Evolutionary conservation across 2,113 vertebrate species (phyloP).

Genomic region (Nipponia nippon): DNA sequence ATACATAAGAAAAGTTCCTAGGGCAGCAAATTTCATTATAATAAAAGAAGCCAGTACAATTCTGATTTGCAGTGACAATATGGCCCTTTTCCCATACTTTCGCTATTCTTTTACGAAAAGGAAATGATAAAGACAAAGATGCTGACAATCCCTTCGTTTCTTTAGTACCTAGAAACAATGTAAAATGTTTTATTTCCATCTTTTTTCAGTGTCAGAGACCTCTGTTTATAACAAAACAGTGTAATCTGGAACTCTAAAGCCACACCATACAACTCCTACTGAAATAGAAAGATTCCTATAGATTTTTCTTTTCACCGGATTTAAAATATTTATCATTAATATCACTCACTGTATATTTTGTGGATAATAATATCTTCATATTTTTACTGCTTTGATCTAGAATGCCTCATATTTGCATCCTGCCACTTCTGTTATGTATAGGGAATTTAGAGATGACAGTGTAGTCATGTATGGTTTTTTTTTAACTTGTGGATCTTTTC

Average conservation of each 20-base stretch:
- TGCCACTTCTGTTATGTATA: not conserved
- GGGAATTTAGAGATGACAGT: not conserved
- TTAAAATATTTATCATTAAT: conserved; percentile 17
- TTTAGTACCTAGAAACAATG: not conserved
- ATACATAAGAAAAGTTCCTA: not conserved
- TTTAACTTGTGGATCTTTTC: not conserved
- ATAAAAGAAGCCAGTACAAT: not conserved
- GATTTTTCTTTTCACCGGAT: not conserved
- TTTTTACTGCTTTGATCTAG: conserved; percentile 22
- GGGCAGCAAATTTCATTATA: not conserved
- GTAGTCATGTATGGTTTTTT: not conserved
- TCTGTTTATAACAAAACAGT: not conserved
- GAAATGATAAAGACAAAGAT: not conserved
- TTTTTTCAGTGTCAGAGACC: not conserved
- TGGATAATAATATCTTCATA: not conserved
- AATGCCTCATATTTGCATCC: conserved; percentile 28
- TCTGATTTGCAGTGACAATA: not conserved
- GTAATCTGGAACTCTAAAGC: not conserved
- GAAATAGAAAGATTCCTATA: not conserved
- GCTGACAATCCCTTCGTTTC: not conserved
- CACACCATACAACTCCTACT: not conserved
- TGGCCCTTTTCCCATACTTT: not conserved
- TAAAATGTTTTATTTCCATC: not conserved
- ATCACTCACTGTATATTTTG: not conserved
- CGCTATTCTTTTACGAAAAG: not conserved